Conservation (phyloP, 2,797 vertebrate species). For the Poecilia velifera region DNA sequence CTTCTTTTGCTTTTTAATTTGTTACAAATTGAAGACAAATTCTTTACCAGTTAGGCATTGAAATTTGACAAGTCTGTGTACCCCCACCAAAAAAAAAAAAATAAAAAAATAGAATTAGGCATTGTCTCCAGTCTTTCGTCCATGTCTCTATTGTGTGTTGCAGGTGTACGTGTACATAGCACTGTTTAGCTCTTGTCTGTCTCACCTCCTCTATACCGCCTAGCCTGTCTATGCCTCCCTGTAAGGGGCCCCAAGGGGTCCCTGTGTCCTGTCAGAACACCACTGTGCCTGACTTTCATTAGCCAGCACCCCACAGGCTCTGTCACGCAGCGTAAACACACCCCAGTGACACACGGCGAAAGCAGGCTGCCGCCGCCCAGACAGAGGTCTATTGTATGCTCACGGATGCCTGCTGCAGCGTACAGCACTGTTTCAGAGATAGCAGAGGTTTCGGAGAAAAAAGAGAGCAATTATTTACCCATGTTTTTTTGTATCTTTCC, state of each 20-base stretch:
- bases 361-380: constrained; percentile 27
- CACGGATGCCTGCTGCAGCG: constrained; percentile 16
- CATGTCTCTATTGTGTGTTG: constrained; percentile 22
- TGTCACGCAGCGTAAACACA: constrained; percentile 64
- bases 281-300: constrained; percentile 75
- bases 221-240: constrained; percentile 51
- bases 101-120: background rate
- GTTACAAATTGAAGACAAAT: background rate
- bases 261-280: constrained; percentile 69
- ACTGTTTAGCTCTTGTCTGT: constrained; percentile 31
- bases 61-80: background rate
- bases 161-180: constrained; percentile 35
- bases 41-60: background rate
- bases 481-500: background rate
- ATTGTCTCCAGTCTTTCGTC: constrained; percentile 29
- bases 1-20: background rate
- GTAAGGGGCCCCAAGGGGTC: constrained; percentile 47
- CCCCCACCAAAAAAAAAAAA: no score
- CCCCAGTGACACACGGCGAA: constrained; percentile 38
- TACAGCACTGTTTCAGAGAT: constrained; percentile 27
- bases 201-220: constrained; percentile 42
- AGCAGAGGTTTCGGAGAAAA: background rate
- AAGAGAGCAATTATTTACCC: background rate
- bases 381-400: constrained; percentile 29
- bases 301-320: constrained; percentile 66